Percentiles rank a stretch among this genome's conserved stretches.
These are phyloP conservation scores for Babylonia areolata DNA, from an alignment of 1,140 invertebrate genomes.

Conservation along the genomic window DNA sequence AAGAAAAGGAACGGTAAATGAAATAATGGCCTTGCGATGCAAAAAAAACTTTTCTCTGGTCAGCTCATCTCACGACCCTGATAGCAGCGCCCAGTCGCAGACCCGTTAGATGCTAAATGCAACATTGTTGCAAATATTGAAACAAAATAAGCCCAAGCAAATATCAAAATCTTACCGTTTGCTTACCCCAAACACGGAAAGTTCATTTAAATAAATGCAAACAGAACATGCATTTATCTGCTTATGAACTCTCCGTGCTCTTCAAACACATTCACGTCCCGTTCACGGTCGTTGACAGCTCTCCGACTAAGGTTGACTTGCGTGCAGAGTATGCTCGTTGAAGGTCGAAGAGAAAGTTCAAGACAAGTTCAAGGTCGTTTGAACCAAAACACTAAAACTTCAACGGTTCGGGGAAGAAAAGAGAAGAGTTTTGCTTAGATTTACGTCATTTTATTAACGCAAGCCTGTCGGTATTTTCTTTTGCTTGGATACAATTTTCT, in stretches of 20 bases:
- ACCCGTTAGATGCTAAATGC: slow-evolving; percentile 22
- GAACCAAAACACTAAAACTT: neutral
- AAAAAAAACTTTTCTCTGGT: too few relatives aligned
- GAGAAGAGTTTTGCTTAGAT: neutral
- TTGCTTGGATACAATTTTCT: too few relatives aligned
- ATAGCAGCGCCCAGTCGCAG: neutral
- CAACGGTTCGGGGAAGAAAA: neutral
- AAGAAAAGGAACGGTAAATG: too few relatives aligned
- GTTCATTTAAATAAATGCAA: slow-evolving; percentile 7
- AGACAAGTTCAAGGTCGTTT: slow-evolving; percentile 27
- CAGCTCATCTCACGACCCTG: neutral
- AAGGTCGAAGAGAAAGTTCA: slow-evolving; percentile 26
- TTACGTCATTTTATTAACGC: too few relatives aligned
- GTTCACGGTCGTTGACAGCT: neutral
- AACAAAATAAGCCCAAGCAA: slow-evolving; percentile 35
- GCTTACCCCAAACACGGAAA: neutral
- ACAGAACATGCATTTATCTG: slow-evolving; percentile 1
- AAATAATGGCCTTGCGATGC: too few relatives aligned
- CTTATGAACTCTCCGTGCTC: neutral
- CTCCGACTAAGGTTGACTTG: neutral
- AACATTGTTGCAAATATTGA: neutral
- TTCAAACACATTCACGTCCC: slow-evolving; percentile 7
- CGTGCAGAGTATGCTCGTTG: neutral
- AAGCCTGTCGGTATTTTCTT: too few relatives aligned
- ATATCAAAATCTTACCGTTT: slow-evolving; percentile 26